Evolutionary conservation across 2,888 invertebrate genomes (phyloP).

Genomic region (Smittia aterrima): DNA sequence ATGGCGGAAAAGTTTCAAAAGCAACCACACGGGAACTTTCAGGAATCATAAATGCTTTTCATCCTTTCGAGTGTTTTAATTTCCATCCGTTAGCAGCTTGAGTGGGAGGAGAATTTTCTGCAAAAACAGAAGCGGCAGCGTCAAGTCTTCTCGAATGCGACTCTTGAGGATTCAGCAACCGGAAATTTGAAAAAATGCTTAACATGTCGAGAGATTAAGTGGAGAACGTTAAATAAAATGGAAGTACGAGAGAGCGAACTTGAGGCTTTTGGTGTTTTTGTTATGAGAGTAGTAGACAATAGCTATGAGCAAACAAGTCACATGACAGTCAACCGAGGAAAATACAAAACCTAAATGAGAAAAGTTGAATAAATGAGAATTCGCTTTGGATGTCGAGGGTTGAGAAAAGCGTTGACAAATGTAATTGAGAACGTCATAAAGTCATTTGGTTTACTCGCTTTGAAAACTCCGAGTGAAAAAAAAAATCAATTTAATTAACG

Average conservation of each 20-base stretch:
- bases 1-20: not conserved
- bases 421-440: too few relatives aligned
- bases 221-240: not conserved
- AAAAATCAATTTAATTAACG: too few relatives aligned
- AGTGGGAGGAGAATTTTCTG: not conserved
- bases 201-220: not conserved
- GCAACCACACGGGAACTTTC: not conserved
- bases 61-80: not conserved
- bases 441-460: too few relatives aligned
- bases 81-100: not conserved
- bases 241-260: not conserved
- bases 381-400: too few relatives aligned
- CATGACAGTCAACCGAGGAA: not conserved
- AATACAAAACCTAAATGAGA: not conserved
- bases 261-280: not conserved
- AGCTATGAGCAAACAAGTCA: not conserved
- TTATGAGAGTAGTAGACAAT: not conserved
- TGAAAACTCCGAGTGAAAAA: too few relatives aligned
- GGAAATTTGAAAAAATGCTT: slow-evolving; percentile 17
- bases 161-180: not conserved
- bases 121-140: not conserved
- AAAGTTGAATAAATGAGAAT: too few relatives aligned
- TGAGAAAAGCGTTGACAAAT: too few relatives aligned
- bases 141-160: not conserved
- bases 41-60: not conserved